These are phyloP conservation scores for Coptotermes formosanus DNA, from an alignment of 1,140 invertebrate species.

Conservation along the genomic window DNA sequence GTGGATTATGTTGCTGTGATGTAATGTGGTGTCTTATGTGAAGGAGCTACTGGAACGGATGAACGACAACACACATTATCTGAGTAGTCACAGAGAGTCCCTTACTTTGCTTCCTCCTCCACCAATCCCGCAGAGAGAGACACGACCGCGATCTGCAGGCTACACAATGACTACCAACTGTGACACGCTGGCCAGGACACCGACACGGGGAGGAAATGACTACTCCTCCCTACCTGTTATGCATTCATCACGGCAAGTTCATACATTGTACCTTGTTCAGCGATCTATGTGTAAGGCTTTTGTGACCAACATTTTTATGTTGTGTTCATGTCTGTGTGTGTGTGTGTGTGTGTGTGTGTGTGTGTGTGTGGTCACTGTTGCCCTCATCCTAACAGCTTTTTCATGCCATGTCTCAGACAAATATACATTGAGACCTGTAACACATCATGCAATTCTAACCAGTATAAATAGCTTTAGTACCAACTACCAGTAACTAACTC, in stretches of 20 bases:
- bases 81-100: constrained; percentile 8
- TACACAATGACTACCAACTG: constrained; percentile 46
- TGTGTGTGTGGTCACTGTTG: too few species aligned
- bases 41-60: constrained; percentile 36
- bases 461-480: too few species aligned
- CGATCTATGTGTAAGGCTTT: too few species aligned
- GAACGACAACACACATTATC: constrained; percentile 24
- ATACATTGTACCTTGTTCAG: too few species aligned
- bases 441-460: too few species aligned
- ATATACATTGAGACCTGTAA: too few species aligned
- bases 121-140: constrained; percentile 58
- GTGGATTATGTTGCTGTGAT: background rate
- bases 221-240: constrained; percentile 48
- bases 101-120: constrained; percentile 46
- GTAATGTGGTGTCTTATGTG: background rate
- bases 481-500: too few species aligned
- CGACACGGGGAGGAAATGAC: constrained; percentile 45
- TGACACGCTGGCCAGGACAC: constrained; percentile 41
- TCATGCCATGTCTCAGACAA: too few species aligned
- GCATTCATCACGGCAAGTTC: constrained; percentile 37
- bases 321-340: too few species aligned
- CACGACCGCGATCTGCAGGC: constrained; percentile 55
- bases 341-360: too few species aligned
- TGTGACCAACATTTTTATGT: too few species aligned
- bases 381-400: too few species aligned